These are phyloP conservation scores for Gymnopithys bicolor DNA, from an alignment of 2,797 vertebrate genomes.

Conservation along the genomic window DNA sequence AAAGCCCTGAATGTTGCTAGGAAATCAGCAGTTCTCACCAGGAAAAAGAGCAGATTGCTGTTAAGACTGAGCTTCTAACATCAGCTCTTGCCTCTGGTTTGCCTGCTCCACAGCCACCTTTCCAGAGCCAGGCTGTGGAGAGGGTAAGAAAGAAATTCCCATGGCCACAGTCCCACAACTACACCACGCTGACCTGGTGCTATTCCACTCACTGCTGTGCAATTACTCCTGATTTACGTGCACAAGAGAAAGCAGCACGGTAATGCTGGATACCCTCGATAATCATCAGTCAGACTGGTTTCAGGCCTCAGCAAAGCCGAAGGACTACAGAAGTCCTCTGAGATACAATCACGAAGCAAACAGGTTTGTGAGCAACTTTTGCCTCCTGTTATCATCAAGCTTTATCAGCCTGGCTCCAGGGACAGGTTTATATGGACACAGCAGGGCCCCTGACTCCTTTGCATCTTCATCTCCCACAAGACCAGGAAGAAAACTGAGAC, in stretches of 20 bases:
- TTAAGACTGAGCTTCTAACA: neutral
- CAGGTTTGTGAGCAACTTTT: slow-evolving; percentile 47
- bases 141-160: neutral
- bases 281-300: slow-evolving; percentile 25
- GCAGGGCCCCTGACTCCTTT: neutral
- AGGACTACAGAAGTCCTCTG: neutral
- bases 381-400: neutral
- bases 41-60: neutral
- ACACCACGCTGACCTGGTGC: neutral
- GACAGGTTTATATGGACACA: neutral
- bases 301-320: neutral
- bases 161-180: neutral
- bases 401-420: slow-evolving; percentile 37
- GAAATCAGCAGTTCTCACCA: slow-evolving; percentile 30
- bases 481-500: neutral
- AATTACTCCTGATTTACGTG: slow-evolving; percentile 44
- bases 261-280: neutral
- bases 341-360: neutral
- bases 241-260: slow-evolving; percentile 23
- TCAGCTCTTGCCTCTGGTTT: neutral
- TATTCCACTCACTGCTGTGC: neutral
- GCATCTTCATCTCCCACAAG: neutral
- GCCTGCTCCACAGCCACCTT: neutral
- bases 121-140: neutral
- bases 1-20: slow-evolving; percentile 30